phyloP scores from a whole-genome alignment of 2,113 vertebrate genomes.

The Clarias gariepinus region DNA sequence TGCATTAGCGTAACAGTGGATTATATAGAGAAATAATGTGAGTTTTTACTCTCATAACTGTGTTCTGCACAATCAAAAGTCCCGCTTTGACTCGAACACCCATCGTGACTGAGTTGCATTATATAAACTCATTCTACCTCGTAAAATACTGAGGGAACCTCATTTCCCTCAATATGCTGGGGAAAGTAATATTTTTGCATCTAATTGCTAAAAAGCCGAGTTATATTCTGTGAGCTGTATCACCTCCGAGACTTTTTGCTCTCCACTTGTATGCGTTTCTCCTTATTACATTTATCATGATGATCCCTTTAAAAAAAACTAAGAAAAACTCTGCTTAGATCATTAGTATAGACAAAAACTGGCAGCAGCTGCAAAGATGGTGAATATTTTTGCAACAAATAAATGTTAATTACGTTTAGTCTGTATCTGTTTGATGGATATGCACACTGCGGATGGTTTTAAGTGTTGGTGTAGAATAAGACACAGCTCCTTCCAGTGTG shows the following conservation, averaged over 20 bases:
- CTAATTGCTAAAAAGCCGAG: background rate
- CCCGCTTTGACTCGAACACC: no score
- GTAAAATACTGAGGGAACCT: background rate
- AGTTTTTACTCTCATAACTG: no score
- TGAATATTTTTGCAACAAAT: background rate
- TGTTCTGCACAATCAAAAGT: no score
- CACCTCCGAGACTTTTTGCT: background rate
- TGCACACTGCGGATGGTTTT: background rate
- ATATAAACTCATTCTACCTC: background rate
- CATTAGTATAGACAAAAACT: background rate
- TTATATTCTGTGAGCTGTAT: background rate
- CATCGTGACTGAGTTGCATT: background rate
- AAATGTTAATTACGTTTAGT: background rate
- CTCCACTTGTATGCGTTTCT: background rate
- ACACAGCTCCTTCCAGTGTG: background rate
- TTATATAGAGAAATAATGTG: no score
- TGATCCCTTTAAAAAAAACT: background rate
- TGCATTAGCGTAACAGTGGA: no score
- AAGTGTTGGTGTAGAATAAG: background rate
- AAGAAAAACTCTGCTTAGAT: background rate
- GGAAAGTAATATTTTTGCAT: conserved; percentile 1
- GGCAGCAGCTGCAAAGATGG: background rate
- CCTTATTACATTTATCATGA: background rate
- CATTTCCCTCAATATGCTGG: background rate
- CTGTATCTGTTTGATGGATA: conserved; percentile 16